These are phyloP conservation scores for Rhinichthys klamathensis DNA, from an alignment of 2,113 vertebrate species.

Conservation along the genomic window DNA sequence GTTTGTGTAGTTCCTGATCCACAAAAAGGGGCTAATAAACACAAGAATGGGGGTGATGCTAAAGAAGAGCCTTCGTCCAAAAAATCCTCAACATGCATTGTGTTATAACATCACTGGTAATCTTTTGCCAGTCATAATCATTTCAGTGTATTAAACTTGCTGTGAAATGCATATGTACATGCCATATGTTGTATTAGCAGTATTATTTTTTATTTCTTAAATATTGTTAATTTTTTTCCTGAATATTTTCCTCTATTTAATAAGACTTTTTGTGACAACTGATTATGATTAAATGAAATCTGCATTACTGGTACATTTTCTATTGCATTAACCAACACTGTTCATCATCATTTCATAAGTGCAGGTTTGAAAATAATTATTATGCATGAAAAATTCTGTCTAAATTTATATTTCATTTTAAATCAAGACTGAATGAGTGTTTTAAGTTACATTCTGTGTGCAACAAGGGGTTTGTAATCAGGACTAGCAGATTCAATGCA, in stretches of 20 bases:
- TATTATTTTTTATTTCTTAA: neutral
- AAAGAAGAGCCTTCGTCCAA: slow-evolving; percentile 40
- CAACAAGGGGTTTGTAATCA: no score
- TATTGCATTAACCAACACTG: neutral
- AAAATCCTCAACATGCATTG: slow-evolving; percentile 67
- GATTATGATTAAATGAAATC: neutral
- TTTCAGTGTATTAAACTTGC: neutral
- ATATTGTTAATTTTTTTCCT: neutral
- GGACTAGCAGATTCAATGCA: no score
- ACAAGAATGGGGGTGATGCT: slow-evolving; percentile 2
- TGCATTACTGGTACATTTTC: neutral
- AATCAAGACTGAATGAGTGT: no score
- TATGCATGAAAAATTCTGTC: no score
- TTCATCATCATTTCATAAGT: neutral
- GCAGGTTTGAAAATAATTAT: no score
- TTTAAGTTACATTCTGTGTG: no score
- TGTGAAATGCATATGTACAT: neutral
- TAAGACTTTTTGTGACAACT: neutral
- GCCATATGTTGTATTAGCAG: slow-evolving; percentile 8
- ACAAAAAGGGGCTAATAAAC: slow-evolving; percentile 11
- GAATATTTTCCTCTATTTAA: neutral
- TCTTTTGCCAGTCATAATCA: neutral
- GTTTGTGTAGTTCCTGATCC: slow-evolving; percentile 53
- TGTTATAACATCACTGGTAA: slow-evolving; percentile 44
- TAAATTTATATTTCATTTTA: no score